Percentiles rank a stretch among this genome's conserved stretches.
These are phyloP conservation scores for Strix uralensis DNA, from an alignment of 2,113 vertebrate species.

Conservation along the genomic window DNA sequence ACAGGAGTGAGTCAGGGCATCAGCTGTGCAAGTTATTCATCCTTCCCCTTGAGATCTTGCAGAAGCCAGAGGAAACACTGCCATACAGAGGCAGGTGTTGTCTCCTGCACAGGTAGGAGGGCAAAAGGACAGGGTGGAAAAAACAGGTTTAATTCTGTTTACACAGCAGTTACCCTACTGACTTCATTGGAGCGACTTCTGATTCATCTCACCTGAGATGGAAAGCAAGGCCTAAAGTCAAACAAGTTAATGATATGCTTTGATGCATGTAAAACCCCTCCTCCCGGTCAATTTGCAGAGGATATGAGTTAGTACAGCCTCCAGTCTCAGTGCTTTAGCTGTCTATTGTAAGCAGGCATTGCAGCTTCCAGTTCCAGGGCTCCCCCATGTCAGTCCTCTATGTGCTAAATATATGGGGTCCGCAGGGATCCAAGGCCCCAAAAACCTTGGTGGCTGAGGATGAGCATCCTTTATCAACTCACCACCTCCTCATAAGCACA, in stretches of 20 bases:
- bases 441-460: not conserved
- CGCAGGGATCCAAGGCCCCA: not conserved
- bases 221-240: not conserved
- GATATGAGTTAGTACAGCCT: not conserved
- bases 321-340: not conserved
- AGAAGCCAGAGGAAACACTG: not conserved
- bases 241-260: not conserved
- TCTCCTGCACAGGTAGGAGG: not conserved
- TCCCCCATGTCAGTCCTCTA: not conserved
- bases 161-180: not conserved
- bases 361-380: not conserved
- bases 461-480: not conserved
- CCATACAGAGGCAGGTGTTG: not conserved
- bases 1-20: not conserved
- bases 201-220: accelerated
- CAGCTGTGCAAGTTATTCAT: not conserved
- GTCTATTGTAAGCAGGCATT: not conserved
- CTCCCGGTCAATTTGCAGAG: not conserved
- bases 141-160: not conserved
- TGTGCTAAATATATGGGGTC: not conserved
- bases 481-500: not conserved
- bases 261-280: not conserved
- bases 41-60: accelerated
- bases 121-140: not conserved
- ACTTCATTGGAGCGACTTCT: not conserved